A percentile compares a stretch with the other conserved stretches of the same genome.
Conservation (phyloP, 2,113 vertebrate genomes). For the Tragelaphus buxtoni region DNA sequence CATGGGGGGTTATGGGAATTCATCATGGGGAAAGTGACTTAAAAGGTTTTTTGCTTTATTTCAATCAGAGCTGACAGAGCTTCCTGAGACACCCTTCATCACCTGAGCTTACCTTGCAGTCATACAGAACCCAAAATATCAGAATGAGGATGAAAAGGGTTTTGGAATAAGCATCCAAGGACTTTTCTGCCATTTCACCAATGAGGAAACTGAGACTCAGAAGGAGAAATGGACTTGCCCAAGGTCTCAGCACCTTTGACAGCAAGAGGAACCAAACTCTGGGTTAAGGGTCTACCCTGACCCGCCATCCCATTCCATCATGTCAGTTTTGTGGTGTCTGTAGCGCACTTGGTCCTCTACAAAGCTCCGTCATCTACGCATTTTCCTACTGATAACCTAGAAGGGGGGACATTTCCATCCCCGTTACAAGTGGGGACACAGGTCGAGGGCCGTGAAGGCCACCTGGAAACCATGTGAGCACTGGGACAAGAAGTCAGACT, state of each 20-base stretch:
- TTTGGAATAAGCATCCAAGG: background rate
- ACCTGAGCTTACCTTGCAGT: background rate
- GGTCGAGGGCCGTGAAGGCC: background rate
- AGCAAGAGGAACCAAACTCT: background rate
- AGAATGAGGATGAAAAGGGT: background rate
- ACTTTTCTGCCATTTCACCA: background rate
- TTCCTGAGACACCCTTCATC: background rate
- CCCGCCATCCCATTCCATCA: too few species aligned
- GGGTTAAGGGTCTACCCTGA: background rate
- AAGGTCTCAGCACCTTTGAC: background rate
- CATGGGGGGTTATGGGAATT: rapidly evolving
- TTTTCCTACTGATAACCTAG: background rate
- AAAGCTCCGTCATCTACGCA: background rate
- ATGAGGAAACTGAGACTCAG: background rate
- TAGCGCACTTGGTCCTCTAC: background rate
- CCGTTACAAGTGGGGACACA: background rate
- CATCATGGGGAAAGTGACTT: rapidly evolving
- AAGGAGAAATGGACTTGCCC: background rate
- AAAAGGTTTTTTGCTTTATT: background rate
- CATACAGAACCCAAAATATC: background rate
- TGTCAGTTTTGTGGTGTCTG: rapidly evolving
- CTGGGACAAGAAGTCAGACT: background rate
- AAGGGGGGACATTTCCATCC: background rate
- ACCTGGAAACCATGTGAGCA: background rate
- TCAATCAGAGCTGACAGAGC: rapidly evolving